Evolutionary conservation across 2,797 vertebrate species (phyloP).

Genomic region (Hapalemur alaotrensis): DNA sequence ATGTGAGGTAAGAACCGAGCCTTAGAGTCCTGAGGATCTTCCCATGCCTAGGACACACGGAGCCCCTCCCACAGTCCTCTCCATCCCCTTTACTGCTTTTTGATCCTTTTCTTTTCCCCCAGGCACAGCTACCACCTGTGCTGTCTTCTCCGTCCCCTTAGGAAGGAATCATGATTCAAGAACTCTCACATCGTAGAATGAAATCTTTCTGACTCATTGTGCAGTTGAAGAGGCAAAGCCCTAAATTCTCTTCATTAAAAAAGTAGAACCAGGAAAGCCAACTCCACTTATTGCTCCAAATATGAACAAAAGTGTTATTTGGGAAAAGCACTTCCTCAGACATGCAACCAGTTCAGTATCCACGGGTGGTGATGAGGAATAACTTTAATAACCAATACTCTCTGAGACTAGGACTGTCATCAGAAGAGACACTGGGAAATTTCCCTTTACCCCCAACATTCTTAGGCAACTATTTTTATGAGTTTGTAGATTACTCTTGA

Average conservation of each 20-base stretch:
- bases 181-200: not conserved
- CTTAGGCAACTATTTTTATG: not conserved
- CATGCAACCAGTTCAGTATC: not conserved
- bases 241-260: not conserved
- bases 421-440: not conserved
- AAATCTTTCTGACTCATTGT: not conserved
- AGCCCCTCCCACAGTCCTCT: not conserved
- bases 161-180: not conserved
- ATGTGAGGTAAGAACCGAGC: not conserved
- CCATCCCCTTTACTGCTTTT: not conserved
- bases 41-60: not conserved
- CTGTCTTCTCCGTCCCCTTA: not conserved
- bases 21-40: not conserved
- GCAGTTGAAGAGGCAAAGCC: not conserved
- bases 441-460: not conserved
- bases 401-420: not conserved
- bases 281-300: not conserved
- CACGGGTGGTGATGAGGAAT: not conserved
- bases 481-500: not conserved
- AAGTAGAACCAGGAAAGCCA: not conserved
- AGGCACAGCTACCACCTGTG: not conserved
- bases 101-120: not conserved
- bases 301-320: not conserved
- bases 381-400: not conserved
- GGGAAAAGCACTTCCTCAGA: not conserved